These are phyloP conservation scores for Pitta sordida DNA, from an alignment of 2,113 vertebrate species.

Conservation along the genomic window DNA sequence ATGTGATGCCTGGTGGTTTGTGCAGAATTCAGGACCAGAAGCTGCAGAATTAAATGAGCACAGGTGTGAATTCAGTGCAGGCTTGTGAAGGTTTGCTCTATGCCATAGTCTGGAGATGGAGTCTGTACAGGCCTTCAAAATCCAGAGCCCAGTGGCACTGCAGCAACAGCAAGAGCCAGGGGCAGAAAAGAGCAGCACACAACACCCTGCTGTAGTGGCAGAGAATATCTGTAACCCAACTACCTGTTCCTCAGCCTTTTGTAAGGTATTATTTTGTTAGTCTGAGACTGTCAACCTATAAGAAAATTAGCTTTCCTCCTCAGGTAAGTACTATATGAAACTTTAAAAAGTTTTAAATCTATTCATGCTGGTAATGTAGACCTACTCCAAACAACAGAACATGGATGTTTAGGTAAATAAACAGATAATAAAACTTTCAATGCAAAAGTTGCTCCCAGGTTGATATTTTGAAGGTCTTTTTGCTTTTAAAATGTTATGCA, in stretches of 20 bases:
- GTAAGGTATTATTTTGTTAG: background rate
- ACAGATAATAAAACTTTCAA: background rate
- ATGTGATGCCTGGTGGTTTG: background rate
- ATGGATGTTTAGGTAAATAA: background rate
- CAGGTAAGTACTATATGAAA: background rate
- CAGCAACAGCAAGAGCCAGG: background rate
- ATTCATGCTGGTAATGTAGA: background rate
- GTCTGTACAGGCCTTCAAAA: fast-evolving
- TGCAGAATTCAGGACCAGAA: background rate
- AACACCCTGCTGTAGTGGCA: background rate
- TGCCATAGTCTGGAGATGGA: background rate
- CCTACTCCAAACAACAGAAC: background rate
- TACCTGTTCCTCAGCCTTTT: background rate
- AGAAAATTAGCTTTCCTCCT: background rate
- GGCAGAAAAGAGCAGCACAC: background rate
- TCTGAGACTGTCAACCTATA: background rate
- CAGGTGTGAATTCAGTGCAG: background rate
- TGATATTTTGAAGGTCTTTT: background rate
- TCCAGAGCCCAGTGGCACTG: background rate
- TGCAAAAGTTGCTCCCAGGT: background rate
- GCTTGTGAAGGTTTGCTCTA: background rate
- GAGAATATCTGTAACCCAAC: background rate
- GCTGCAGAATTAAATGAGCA: background rate
- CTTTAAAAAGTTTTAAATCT: background rate
- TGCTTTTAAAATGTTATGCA: background rate